A percentile compares a stretch with the other conserved stretches of the same genome.
Evolutionary conservation across 2,113 vertebrate species (phyloP).

Genomic region (Corythornis cristatus): DNA sequence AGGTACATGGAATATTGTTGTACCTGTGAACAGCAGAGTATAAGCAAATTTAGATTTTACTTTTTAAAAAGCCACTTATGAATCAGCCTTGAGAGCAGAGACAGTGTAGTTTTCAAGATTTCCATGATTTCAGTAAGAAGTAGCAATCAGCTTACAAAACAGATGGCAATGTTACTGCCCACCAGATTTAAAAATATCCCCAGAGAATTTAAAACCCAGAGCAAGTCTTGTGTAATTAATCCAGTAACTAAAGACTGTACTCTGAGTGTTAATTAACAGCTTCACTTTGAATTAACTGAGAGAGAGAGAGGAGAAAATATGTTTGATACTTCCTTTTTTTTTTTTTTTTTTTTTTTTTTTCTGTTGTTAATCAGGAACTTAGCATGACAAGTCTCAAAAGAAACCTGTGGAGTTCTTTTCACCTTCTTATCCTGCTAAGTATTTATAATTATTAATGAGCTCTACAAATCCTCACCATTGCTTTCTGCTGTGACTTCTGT

Average conservation of each 20-base stretch:
- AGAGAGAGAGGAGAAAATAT: background rate
- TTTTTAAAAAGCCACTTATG: background rate
- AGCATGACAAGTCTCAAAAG: background rate
- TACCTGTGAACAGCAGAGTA: background rate
- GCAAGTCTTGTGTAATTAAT: conserved; percentile 65
- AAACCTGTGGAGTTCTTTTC: conserved; percentile 23
- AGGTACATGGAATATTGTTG: background rate
- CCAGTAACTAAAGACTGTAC: conserved; percentile 55
- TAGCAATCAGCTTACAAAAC: conserved; percentile 30
- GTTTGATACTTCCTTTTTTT: conserved; percentile 7
- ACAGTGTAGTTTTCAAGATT: background rate
- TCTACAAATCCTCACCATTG: conserved; percentile 7
- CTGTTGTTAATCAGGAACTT: background rate
- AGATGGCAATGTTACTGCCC: conserved; percentile 63
- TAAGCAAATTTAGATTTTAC: background rate
- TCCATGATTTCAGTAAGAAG: conserved; percentile 41
- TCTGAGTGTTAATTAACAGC: conserved; percentile 54
- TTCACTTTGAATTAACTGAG: conserved; percentile 47
- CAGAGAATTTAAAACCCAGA: conserved; percentile 56
- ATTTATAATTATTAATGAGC: conserved; percentile 29
- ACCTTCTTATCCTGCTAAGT: background rate
- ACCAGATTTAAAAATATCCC: conserved; percentile 65
- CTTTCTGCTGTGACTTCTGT: background rate
- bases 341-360: background rate
- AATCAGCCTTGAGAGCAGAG: background rate